These are phyloP conservation scores for Acipenser oxyrinchus DNA, from an alignment of 2,797 vertebrate genomes.

Conservation along the genomic window DNA sequence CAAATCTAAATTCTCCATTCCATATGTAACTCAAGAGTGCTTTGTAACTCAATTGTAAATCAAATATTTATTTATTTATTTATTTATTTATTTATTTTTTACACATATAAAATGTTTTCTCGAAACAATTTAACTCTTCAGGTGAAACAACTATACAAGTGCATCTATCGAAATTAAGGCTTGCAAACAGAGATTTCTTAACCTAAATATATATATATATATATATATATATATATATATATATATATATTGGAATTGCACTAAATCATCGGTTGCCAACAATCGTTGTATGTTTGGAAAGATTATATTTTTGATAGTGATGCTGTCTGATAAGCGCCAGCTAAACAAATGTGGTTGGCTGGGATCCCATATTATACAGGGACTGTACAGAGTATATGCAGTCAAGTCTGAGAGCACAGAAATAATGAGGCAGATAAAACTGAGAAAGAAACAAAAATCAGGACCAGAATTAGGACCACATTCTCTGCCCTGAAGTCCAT, in stretches of 20 bases:
- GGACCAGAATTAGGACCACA: constrained; percentile 1
- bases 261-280: neutral
- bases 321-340: neutral
- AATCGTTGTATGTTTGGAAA: neutral
- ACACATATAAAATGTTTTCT: too few species aligned
- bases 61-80: too few species aligned
- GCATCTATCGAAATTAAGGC: too few species aligned
- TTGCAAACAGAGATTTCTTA: too few species aligned
- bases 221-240: neutral
- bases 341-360: constrained; percentile 1
- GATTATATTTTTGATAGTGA: constrained; percentile 4
- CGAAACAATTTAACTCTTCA: too few species aligned
- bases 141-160: too few species aligned
- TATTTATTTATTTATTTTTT: neutral
- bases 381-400: neutral
- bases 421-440: neutral
- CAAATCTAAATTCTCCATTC: constrained; percentile 9
- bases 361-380: neutral
- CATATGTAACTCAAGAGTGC: too few species aligned
- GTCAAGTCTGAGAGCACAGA: neutral
- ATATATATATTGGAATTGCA: neutral
- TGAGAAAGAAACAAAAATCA: neutral
- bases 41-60: too few species aligned
- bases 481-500: neutral
- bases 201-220: too few species aligned